A percentile compares a stretch with the other conserved stretches of the same genome.
Evolutionary conservation across 1,140 invertebrate genomes (phyloP).

Genomic region (Harpegnathos saltator): DNA sequence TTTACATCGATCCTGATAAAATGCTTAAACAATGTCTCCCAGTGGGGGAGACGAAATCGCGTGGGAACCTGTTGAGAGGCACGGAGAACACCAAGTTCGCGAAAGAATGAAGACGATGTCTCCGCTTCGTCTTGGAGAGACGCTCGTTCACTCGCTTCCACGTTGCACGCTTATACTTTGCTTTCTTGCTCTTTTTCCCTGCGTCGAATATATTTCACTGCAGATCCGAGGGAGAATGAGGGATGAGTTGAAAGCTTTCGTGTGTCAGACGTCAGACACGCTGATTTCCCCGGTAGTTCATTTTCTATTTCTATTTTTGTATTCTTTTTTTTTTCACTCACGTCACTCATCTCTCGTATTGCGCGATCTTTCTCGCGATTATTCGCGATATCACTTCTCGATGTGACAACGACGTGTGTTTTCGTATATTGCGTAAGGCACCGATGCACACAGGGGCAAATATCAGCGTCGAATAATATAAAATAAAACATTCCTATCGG

Average conservation of each 20-base stretch:
- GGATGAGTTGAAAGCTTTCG: conserved; percentile 56
- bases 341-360: background rate
- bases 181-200: background rate
- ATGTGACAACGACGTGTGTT: conserved; percentile 41
- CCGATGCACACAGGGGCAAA: conserved; percentile 39
- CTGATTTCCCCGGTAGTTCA: background rate
- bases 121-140: background rate
- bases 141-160: conserved; percentile 7
- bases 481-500: conserved; percentile 28
- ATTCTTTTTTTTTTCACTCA: conserved; percentile 25
- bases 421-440: conserved; percentile 23
- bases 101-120: conserved; percentile 17
- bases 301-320: background rate
- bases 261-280: conserved; percentile 16
- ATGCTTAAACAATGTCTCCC: conserved; percentile 43
- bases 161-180: conserved; percentile 31
- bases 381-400: conserved; percentile 45
- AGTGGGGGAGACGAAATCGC: conserved; percentile 17
- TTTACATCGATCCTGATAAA: conserved; percentile 29
- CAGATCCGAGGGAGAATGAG: conserved; percentile 7
- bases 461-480: conserved; percentile 39
- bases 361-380: conserved; percentile 26
- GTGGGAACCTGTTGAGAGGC: conserved; percentile 37
- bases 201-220: conserved; percentile 38
- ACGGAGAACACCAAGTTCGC: conserved; percentile 28